Evolutionary conservation across 2,113 vertebrate genomes (phyloP).

Genomic region (Apodemus sylvaticus): DNA sequence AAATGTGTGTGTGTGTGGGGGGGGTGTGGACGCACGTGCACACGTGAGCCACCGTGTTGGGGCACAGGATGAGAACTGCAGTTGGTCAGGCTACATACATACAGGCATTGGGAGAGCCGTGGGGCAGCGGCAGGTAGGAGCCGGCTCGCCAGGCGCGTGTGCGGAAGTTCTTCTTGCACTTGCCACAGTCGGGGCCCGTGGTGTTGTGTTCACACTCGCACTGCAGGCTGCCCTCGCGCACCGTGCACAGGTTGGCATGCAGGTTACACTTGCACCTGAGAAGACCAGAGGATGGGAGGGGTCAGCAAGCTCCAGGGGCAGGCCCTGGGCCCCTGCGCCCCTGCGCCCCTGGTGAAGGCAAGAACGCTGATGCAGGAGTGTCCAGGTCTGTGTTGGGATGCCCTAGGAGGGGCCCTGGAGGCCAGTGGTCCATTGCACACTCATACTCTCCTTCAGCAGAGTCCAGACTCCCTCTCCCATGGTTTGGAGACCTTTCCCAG

Average conservation of each 20-base stretch:
- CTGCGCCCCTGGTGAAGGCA: neutral
- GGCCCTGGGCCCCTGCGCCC: neutral
- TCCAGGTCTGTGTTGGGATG: neutral
- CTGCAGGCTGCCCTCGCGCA: constrained; percentile 94
- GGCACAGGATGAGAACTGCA: neutral
- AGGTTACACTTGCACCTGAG: constrained; percentile 98
- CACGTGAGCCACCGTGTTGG: neutral
- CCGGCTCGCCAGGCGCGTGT: constrained; percentile 96
- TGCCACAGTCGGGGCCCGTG: constrained; percentile 96
- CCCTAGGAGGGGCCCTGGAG: neutral
- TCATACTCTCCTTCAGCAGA: neutral
- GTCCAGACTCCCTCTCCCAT: neutral
- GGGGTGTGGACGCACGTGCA: accelerated
- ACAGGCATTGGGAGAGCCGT: constrained; percentile 96
- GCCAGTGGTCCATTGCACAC: neutral
- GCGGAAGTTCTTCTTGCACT: constrained; percentile 96
- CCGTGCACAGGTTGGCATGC: constrained; percentile 94
- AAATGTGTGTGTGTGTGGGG: neutral
- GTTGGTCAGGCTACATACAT: constrained; percentile 77
- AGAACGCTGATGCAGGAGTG: neutral
- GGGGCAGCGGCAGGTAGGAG: constrained; percentile 95
- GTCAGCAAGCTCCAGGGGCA: neutral
- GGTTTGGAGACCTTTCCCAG: neutral
- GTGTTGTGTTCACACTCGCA: constrained; percentile 99
- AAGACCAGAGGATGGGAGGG: constrained; percentile 10